Evolutionary conservation across 2,888 invertebrate species (phyloP).

Genomic region (Chloroclysta siterata): DNA sequence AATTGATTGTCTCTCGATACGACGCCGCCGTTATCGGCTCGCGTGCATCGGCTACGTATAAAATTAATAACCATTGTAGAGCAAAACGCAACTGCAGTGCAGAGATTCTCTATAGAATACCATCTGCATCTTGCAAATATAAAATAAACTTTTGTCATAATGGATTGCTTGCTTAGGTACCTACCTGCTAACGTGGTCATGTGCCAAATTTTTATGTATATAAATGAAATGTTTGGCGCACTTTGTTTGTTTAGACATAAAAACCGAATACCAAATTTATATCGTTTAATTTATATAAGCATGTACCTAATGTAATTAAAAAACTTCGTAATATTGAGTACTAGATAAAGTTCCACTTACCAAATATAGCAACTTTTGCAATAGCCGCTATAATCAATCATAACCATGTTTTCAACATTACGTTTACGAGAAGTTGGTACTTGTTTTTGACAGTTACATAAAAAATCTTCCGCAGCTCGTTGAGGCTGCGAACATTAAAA

Average conservation of each 20-base stretch:
- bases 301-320: too few relatives aligned
- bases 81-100: conserved; percentile 19
- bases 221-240: too few relatives aligned
- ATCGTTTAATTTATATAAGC: too few relatives aligned
- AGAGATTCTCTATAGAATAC: conserved; percentile 7
- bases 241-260: too few relatives aligned
- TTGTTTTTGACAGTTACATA: conserved; percentile 21
- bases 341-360: too few relatives aligned
- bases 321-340: too few relatives aligned
- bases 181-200: too few relatives aligned
- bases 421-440: conserved; percentile 13
- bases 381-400: conserved; percentile 23
- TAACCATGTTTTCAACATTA: conserved; percentile 33
- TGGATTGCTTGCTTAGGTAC: too few relatives aligned
- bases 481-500: conserved; percentile 66
- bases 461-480: conserved; percentile 46
- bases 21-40: conserved; percentile 63
- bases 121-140: not conserved
- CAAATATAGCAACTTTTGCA: not conserved
- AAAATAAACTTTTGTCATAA: too few relatives aligned
- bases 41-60: conserved; percentile 62
- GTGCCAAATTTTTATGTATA: too few relatives aligned
- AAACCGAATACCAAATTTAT: too few relatives aligned
- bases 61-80: conserved; percentile 38
- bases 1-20: conserved; percentile 76